A percentile compares a stretch with the other conserved stretches of the same genome.
These are phyloP conservation scores for Trichomycterus rosablanca DNA, from an alignment of 2,113 vertebrate species.

Conservation along the genomic window DNA sequence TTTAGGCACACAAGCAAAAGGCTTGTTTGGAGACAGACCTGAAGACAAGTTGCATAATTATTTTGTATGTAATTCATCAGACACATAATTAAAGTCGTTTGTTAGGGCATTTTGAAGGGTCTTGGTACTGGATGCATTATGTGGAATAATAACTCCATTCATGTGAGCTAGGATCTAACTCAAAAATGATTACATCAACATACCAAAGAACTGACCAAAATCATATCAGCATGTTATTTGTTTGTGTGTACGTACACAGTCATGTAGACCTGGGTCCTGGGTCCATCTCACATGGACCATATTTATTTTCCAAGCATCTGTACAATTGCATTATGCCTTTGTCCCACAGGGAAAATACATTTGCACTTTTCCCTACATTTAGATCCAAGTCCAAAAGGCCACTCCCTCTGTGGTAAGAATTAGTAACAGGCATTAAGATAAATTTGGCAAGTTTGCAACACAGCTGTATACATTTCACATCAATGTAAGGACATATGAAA, in stretches of 20 bases:
- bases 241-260: neutral
- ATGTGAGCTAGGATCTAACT: constrained; percentile 2
- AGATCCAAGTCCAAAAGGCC: constrained; percentile 49
- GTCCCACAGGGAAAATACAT: constrained; percentile 51
- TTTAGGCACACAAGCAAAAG: constrained; percentile 22
- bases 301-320: constrained; percentile 29
- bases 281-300: neutral
- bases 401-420: constrained; percentile 54
- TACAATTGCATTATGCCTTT: constrained; percentile 26
- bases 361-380: constrained; percentile 53
- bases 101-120: constrained; percentile 24
- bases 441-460: constrained; percentile 54
- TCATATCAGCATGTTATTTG: constrained; percentile 11
- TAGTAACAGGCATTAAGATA: constrained; percentile 57
- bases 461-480: constrained; percentile 57
- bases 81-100: constrained; percentile 49
- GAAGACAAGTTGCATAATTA: constrained; percentile 35
- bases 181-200: neutral
- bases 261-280: constrained; percentile 1
- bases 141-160: neutral
- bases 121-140: neutral
- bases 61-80: constrained; percentile 52
- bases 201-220: neutral
- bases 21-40: constrained; percentile 1
- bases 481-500: constrained; percentile 44